phyloP scores from a whole-genome alignment of 2,113 vertebrate genomes.

The Eulemur rufifrons region DNA sequence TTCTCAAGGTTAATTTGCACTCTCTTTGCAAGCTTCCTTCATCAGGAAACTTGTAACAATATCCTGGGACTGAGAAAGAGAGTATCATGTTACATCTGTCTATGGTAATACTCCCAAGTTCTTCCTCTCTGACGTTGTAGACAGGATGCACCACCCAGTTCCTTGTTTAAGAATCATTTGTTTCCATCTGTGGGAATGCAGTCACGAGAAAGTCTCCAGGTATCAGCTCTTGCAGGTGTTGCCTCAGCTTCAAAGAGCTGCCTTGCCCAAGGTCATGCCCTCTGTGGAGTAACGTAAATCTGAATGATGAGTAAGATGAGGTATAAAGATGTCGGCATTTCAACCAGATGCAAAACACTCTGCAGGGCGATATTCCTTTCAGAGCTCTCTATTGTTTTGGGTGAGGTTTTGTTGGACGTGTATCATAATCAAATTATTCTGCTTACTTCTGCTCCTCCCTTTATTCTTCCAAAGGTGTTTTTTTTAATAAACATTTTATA shows the following conservation, averaged over 20 bases:
- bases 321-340: neutral
- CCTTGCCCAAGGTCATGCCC: neutral
- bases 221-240: neutral
- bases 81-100: neutral
- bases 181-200: neutral
- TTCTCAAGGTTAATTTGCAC: slow-evolving; percentile 6
- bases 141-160: neutral
- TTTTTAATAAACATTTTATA: neutral
- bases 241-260: neutral
- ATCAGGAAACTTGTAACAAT: neutral
- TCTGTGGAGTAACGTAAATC: neutral
- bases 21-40: neutral
- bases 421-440: neutral
- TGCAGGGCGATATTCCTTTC: neutral
- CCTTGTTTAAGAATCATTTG: neutral
- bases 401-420: neutral
- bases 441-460: neutral
- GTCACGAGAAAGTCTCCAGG: neutral
- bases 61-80: neutral
- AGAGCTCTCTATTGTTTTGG: neutral
- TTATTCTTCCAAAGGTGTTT: neutral
- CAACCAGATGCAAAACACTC: neutral
- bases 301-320: neutral
- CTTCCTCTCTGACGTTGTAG: neutral
- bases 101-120: neutral